These are phyloP conservation scores for Coptodon rendalli DNA, from an alignment of 2,113 vertebrate species.

Conservation along the genomic window DNA sequence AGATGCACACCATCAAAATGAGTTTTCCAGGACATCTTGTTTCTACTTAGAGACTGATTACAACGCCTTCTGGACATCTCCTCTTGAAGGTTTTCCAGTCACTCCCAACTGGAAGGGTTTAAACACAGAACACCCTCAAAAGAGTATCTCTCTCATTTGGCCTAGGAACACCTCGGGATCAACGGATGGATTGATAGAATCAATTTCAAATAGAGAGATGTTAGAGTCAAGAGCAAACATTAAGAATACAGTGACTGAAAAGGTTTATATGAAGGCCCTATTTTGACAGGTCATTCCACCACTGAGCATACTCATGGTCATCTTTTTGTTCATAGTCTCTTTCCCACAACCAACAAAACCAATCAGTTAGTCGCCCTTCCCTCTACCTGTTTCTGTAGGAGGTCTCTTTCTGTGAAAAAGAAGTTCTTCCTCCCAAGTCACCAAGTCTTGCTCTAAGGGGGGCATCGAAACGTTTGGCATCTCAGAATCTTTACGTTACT, in stretches of 20 bases:
- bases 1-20: neutral
- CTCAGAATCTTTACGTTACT: neutral
- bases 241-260: neutral
- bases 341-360: neutral
- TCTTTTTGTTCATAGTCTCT: neutral
- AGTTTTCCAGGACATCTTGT: neutral
- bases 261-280: neutral
- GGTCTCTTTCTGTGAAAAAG: neutral
- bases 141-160: neutral
- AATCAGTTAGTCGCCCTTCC: neutral
- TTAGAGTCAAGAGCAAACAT: neutral
- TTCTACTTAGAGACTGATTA: neutral
- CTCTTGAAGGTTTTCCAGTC: neutral
- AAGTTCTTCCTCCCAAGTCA: neutral
- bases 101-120: neutral
- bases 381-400: neutral
- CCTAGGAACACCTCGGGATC: neutral
- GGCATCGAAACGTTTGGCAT: neutral
- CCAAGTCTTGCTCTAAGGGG: neutral
- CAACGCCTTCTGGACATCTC: neutral
- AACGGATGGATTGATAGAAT: neutral
- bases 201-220: neutral
- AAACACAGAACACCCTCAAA: neutral
- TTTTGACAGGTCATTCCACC: neutral
- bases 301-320: neutral